phyloP scores from a whole-genome alignment of 2,797 vertebrate genomes.

The Enteromius mattozi region DNA sequence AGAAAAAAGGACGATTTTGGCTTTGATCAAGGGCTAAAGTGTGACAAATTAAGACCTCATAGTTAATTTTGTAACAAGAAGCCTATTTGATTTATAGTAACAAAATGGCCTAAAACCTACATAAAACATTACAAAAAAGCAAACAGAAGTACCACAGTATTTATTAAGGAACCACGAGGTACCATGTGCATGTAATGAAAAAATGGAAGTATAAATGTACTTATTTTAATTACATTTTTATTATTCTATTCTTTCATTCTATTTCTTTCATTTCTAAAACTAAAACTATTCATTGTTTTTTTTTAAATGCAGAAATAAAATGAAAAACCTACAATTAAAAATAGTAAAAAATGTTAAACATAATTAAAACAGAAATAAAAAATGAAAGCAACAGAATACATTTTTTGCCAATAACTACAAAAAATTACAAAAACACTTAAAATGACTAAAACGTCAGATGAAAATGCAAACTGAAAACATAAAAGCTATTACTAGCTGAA shows the following conservation, averaged over 20 bases:
- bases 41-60: constrained; percentile 30
- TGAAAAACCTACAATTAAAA: not conserved
- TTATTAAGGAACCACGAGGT: not conserved
- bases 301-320: not conserved
- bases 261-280: not conserved
- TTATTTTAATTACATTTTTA: no score
- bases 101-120: not conserved
- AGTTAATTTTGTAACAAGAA: constrained; percentile 25
- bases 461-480: not conserved
- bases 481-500: not conserved
- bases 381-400: not conserved
- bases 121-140: not conserved
- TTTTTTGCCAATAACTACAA: not conserved
- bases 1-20: constrained; percentile 17
- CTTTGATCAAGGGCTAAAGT: constrained; percentile 27
- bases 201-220: no score
- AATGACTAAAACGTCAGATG: not conserved
- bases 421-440: not conserved
- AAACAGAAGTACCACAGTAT: not conserved
- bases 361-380: not conserved
- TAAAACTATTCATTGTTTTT: not conserved
- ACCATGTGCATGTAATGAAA: not conserved
- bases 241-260: no score
- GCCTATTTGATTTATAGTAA: constrained; percentile 15
- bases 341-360: not conserved